Evolutionary conservation across 2,113 vertebrate species (phyloP), one percentile per base, ranked within the genome.

Genomic region (Rhabdornis inornatus): DNA sequence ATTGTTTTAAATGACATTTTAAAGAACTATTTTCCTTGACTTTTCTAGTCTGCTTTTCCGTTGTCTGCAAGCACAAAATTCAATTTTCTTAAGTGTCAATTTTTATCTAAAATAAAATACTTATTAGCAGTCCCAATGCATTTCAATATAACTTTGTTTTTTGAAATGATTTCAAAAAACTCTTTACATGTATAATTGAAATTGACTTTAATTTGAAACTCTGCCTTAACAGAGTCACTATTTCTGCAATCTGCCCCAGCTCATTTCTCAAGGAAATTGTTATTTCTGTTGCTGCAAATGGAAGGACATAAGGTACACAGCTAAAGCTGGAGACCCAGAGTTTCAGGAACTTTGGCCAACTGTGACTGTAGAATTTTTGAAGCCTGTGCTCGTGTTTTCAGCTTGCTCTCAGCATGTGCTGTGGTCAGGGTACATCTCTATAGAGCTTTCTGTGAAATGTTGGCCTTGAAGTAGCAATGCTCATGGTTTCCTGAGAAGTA

Each of bases 91-190:
- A 57, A 74, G 63, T 16, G 83, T 89, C 83, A 92, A 28, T 90
- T 95, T 93, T 89, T 93, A 59, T 89, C 83, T 92, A 81, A 86
- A 93, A 83, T 90, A 77, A 77, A 93, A 90, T 75, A 66, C 76
- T 83, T 88, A 83, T 66, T 94, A 95, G 64, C 60, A 37, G 19
- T 89, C 94, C 52, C 76, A 39, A 50, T 89, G 72, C 66, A 77
- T 93, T 97, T 88, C 88, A 61, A 10, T 18, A 33, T 24, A 69
- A 42, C 79, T 92, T 85, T 70, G 57, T 42, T 88, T 94, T 92
- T 76, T 72, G 15, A 77, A 95, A 92, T 61, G 11, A 83, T 81
- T 93, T 92, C 89, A 78, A 44, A 83, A 74, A 88, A 42, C 55
- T 78, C 88, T 90, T 94, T 72, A 55, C 50, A 9, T 42, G 31